Evolutionary conservation across 2,888 invertebrate species (phyloP).

Genomic region (Tachina grossa): DNA sequence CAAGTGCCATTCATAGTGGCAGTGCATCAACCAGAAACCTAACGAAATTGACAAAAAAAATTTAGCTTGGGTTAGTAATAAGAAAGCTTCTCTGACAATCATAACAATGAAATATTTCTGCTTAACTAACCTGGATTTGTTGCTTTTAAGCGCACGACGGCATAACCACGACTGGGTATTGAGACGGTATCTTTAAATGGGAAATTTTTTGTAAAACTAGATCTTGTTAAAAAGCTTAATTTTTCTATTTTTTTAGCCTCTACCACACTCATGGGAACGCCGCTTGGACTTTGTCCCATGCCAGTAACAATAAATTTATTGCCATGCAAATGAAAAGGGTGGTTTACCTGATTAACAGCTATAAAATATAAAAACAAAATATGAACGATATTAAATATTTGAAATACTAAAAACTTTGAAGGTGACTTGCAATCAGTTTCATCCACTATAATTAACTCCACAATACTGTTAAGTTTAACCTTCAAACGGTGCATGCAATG

Average conservation of each 20-base stretch:
- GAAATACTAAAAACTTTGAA: not conserved
- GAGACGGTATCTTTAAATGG: constrained; percentile 80
- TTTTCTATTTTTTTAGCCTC: constrained; percentile 75
- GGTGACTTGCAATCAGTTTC: constrained; percentile 76
- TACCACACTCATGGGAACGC: constrained; percentile 72
- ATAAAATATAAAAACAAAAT: constrained; percentile 33
- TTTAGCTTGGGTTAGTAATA: not conserved
- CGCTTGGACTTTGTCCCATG: constrained; percentile 74
- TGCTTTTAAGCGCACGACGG: constrained; percentile 76
- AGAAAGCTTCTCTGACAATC: too few relatives aligned
- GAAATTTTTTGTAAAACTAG: constrained; percentile 71
- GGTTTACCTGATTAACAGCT: constrained; percentile 78
- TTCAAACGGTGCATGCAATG: constrained; percentile 76
- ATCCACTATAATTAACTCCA: constrained; percentile 80
- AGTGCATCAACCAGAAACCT: constrained; percentile 78
- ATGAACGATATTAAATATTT: not conserved
- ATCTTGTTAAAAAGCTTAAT: constrained; percentile 66
- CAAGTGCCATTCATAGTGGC: constrained; percentile 79
- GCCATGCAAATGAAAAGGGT: constrained; percentile 82
- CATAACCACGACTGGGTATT: constrained; percentile 79
- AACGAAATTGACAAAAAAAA: not conserved
- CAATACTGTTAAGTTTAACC: constrained; percentile 74
- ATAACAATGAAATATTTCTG: too few relatives aligned
- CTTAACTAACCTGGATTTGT: constrained; percentile 78
- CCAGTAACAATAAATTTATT: constrained; percentile 80